Base-by-base conservation (phyloP, 2,888 invertebrate species). In the Adela reaumurella region DNA sequence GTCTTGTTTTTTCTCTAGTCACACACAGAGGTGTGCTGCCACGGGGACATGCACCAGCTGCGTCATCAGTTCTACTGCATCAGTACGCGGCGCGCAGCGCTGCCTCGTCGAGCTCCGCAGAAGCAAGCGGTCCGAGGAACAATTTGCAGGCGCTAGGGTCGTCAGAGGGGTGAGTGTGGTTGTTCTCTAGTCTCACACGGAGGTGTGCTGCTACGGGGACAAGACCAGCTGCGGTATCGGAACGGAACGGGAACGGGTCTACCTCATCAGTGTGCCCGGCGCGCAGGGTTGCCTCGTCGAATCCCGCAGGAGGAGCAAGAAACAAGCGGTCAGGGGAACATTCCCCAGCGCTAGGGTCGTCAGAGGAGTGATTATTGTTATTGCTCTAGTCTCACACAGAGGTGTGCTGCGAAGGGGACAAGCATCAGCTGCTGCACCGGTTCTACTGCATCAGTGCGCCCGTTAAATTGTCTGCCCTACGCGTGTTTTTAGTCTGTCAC, bases 361-460 rank as follows among this genome's bases (percentile, higher is more conserved):
- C 0, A 87, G 97, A 60, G 97, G 97, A 53, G 94, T 94, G 54
- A 57, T 70, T 66, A n/a, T n/a, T n/a, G n/a, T n/a, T n/a, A n/a
- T n/a, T n/a, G n/a, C n/a, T n/a, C n/a, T n/a, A n/a, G n/a, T n/a
- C n/a, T n/a, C n/a, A n/a, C n/a, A n/a, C n/a, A n/a, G n/a, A n/a
- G 16, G 89, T 93, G 48, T 98, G 97, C 66, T 98, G 98, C 81
- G 97, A 98, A 64, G 92, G 93, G 16, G 97, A 98, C 63, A 97
- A 98, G 69, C 97, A 98, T 77, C 93, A 95, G 63, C 74, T 97
- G 54, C 81, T 97, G 44, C 97, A 98, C 70, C 83, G 94, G 55
- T 92, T 92, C 63, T 92, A 89, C 65, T 85, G 93, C 45, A 90
- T 91, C 49, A 89, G 91, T 53, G 90, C 90, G 11, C 94, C 95